Percentiles rank a stretch among this genome's conserved stretches.
These are phyloP conservation scores for Sporophila hypoxantha DNA, from an alignment of 2,113 vertebrate genomes.

Conservation along the genomic window DNA sequence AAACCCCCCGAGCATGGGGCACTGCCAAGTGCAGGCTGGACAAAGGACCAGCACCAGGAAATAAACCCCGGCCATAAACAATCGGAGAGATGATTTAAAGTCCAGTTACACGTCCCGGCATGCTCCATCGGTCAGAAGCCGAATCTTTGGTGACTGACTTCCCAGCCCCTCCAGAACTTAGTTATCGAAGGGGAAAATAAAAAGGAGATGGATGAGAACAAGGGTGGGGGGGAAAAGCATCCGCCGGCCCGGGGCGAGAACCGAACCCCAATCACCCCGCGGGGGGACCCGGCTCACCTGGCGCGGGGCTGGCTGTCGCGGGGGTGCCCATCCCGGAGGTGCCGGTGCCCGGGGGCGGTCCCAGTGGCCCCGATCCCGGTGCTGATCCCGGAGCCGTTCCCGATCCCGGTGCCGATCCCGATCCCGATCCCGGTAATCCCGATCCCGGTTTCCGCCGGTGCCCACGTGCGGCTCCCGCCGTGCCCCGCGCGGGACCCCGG, in stretches of 20 bases:
- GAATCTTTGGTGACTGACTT: background rate
- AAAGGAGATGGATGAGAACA: background rate
- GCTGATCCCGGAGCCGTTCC: background rate
- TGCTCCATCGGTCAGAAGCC: background rate
- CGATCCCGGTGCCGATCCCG: too few relatives aligned
- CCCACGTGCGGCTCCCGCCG: background rate
- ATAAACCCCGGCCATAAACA: background rate
- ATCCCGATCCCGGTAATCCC: background rate
- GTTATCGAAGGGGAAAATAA: background rate
- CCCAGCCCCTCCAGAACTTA: background rate
- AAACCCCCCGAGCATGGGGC: too few relatives aligned
- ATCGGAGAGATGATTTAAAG: background rate
- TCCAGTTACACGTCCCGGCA: background rate
- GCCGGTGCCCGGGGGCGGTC: too few relatives aligned
- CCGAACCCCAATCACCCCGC: too few relatives aligned
- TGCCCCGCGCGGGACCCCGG: background rate
- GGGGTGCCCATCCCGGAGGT: too few relatives aligned
- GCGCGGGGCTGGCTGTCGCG: background rate
- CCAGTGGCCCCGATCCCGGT: background rate
- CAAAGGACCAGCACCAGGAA: background rate
- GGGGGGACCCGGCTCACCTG: background rate
- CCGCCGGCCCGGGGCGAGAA: background rate
- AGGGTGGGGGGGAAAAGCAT: rapidly evolving
- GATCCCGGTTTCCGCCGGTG: background rate
- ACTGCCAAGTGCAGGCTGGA: too few relatives aligned